Conservation (phyloP, 2,888 invertebrate species). For the Eledona agricola region DNA sequence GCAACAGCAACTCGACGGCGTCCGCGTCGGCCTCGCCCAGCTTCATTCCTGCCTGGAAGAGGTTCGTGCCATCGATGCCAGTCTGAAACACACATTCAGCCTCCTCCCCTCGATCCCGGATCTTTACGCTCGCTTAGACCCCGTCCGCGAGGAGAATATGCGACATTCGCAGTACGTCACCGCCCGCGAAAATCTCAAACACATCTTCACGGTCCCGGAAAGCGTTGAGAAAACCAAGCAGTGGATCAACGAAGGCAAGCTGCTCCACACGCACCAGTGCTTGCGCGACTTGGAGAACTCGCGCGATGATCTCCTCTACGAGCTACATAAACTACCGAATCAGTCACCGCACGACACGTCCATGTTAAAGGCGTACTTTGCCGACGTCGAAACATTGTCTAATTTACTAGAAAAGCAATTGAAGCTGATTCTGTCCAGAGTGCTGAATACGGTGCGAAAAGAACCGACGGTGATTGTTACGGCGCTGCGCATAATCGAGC, state of each 20-base stretch:
- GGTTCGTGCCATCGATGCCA: conserved; percentile 76
- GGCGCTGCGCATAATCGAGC: conserved; percentile 92
- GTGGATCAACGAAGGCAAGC: conserved; percentile 93
- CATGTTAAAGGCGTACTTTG: conserved; percentile 94
- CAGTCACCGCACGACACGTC: conserved; percentile 90
- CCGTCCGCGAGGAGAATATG: conserved; percentile 91
- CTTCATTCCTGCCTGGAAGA: conserved; percentile 86
- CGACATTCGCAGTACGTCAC: conserved; percentile 97
- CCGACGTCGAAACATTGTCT: conserved; percentile 92
- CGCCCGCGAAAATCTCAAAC: conserved; percentile 97
- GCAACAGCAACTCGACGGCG: conserved; percentile 97
- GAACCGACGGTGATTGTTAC: conserved; percentile 96
- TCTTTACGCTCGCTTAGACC: conserved; percentile 81
- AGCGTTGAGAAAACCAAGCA: conserved; percentile 94
- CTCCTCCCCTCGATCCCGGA: conserved; percentile 80
- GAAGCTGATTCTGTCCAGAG: conserved; percentile 86
- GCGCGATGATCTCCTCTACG: conserved; percentile 93
- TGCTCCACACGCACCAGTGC: conserved; percentile 94
- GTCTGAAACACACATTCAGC: conserved; percentile 80
- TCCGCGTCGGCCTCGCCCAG: conserved; percentile 91
- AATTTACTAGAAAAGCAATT: conserved; percentile 90
- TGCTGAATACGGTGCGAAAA: conserved; percentile 92
- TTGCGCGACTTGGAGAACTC: conserved; percentile 96
- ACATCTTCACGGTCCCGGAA: conserved; percentile 97
- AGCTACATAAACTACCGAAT: conserved; percentile 91